Conservation (phyloP, 2,113 vertebrate genomes). For the cattle (Bos taurus) region ARS-UCD2.0 NC_037333.1:17943001-17943500, state of each 20-base stretch:
- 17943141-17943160: not conserved
- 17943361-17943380: not conserved
- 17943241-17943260: not conserved
- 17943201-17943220: not conserved
- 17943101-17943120: not conserved
- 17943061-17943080: not conserved
- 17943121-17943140: not conserved
- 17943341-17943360: not conserved
- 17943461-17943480: not conserved
- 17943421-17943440: not conserved
- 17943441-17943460: not conserved
- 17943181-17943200: not conserved
- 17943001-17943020: not conserved
- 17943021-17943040: not conserved
- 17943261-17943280: not conserved
- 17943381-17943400: not conserved
- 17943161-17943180: not conserved
- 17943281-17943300: not conserved
- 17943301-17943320: not conserved
- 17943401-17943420: not conserved
- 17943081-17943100: not conserved
- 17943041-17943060: not conserved
- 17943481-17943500: not conserved
- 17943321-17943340: not conserved
- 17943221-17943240: not conserved